Conservation (phyloP, 2,888 invertebrate species). For the Odontothrips loti region DNA sequence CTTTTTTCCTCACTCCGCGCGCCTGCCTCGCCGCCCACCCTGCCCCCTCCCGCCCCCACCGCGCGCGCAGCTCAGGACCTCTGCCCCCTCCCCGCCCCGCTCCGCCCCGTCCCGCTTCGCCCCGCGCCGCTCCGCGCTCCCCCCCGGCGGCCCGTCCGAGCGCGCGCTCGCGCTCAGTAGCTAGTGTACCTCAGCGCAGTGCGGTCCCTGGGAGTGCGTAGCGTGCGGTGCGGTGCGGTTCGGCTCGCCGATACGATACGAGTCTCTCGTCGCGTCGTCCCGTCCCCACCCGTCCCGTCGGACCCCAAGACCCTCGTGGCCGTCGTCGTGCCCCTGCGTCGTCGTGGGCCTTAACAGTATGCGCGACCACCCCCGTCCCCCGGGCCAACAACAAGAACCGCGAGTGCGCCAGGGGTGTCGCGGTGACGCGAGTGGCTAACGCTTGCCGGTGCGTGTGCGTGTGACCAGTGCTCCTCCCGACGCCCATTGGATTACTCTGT, state of each 20-base stretch:
- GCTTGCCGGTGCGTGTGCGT: neutral
- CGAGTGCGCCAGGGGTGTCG: neutral
- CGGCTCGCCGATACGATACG: constrained; percentile 28
- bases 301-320: neutral
- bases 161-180: constrained; percentile 46
- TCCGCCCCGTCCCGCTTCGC: constrained; percentile 32
- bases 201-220: constrained; percentile 42
- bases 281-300: neutral
- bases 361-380: too few relatives aligned
- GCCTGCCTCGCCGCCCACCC: constrained; percentile 31
- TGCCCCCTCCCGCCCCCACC: constrained; percentile 35
- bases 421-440: neutral
- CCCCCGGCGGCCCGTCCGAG: constrained; percentile 42
- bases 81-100: constrained; percentile 24
- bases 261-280: constrained; percentile 23
- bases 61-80: constrained; percentile 34
- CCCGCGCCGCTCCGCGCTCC: constrained; percentile 33
- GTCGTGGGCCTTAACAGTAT: too few relatives aligned
- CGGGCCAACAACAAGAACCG: too few relatives aligned
- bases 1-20: constrained; percentile 30
- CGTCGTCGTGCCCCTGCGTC: neutral
- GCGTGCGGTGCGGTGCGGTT: constrained; percentile 33
- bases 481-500: constrained; percentile 2
- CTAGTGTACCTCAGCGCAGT: constrained; percentile 47
- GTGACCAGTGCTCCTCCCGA: neutral